phyloP scores from a whole-genome alignment of 2,888 invertebrate species.

The Leucania comma region DNA sequence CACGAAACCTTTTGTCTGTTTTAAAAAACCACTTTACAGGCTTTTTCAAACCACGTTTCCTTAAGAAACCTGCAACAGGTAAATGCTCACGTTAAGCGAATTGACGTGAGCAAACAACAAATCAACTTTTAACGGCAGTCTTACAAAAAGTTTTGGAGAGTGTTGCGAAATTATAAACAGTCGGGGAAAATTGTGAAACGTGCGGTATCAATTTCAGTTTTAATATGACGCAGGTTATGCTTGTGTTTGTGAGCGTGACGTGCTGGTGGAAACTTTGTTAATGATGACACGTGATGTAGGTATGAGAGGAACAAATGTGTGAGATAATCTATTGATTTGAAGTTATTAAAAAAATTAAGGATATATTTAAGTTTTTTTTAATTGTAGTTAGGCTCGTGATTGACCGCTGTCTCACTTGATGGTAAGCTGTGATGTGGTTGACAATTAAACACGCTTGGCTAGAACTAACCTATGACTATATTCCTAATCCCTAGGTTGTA shows the following conservation, averaged over 20 bases:
- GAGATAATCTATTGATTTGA: no score
- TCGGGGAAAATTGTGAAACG: conserved; percentile 24
- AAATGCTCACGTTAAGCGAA: conserved; percentile 13
- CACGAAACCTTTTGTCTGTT: neutral
- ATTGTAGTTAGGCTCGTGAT: no score
- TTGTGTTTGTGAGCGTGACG: conserved; percentile 22
- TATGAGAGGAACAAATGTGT: no score
- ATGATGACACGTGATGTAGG: conserved; percentile 26
- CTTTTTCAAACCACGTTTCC: conserved; percentile 15
- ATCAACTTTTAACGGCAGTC: conserved; percentile 13
- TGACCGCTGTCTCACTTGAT: no score
- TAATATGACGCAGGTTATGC: conserved; percentile 21
- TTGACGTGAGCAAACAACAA: conserved; percentile 20
- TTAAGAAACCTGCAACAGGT: conserved; percentile 17
- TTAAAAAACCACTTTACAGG: neutral
- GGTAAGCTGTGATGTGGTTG: no score
- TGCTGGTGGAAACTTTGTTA: conserved; percentile 10
- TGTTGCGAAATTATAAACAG: conserved; percentile 35
- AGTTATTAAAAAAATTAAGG: no score
- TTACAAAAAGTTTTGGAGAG: conserved; percentile 37
- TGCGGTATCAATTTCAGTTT: conserved; percentile 19
- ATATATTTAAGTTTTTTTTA: no score
- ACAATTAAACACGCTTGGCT: no score
- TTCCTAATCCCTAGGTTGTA: no score
- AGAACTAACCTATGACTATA: no score